Base-by-base conservation (phyloP, 2,113 vertebrate species). In the Vulpes lagopus region DNA sequence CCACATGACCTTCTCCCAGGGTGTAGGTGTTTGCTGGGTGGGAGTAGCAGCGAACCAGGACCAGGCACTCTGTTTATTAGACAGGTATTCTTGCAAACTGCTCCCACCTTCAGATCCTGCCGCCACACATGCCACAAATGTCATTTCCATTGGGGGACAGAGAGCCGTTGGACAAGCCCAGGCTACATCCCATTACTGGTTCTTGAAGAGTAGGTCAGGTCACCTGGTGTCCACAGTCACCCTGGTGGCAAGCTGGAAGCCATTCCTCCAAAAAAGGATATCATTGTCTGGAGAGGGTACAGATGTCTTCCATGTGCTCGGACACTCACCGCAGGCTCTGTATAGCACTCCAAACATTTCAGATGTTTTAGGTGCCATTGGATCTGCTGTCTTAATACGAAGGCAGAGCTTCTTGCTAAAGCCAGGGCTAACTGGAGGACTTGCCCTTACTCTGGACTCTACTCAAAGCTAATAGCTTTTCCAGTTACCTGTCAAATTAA, bases 271-370 rank as follows among this genome's bases (percentile, higher is more conserved):
- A 59, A 85, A 32, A 11, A 85, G 35, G 49, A 27, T 27, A 20
- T 35, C 10, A 20, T 16, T 74, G 43, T 27, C 57, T 51, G 8
- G 57, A n/a, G 67, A 78, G 67, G 53, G 30, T 3, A 3, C 5
- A 23, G 25, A 6, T 9, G 3, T 25, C 11, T 38, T n/a, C 62
- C 17, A 0, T 14, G 0, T 2, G 17, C 9, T 2, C 5, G 6
- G 88, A 9, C 17, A 8, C 38, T 30, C 30, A 7, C 38, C 3
- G 11, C 5, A 5, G 53, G 23, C 71, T 64, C 30, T 16, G 0
- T 4, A 2, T 5, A 20, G 32, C 12, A 14, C 16, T 23, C 27
- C 11, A 5, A 4, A 19, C 9, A 6, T 71, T 73, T 53, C 32
- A 35, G 60, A 59, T 22, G 7, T 30, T 0, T 27, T 49, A 53